A percentile compares a stretch with the other conserved stretches of the same genome.
phyloP scores from a whole-genome alignment of 1,140 invertebrate genomes.

The Papilio xuthus region DNA sequence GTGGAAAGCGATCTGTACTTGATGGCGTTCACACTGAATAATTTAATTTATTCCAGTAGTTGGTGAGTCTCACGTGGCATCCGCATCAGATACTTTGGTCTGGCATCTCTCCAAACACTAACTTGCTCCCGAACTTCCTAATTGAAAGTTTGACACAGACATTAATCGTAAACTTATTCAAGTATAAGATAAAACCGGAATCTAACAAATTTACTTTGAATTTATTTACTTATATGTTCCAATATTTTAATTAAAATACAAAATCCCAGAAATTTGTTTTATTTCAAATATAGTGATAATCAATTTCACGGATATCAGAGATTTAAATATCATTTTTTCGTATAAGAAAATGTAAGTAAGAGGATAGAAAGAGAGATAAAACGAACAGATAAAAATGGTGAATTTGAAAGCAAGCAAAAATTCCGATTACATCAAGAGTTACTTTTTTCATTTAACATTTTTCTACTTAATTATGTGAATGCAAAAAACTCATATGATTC shows the following conservation, averaged over 20 bases:
- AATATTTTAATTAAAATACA: background rate
- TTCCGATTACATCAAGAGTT: background rate
- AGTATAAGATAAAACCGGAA: conserved; percentile 4
- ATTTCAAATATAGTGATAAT: too few relatives aligned
- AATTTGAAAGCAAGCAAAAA: background rate
- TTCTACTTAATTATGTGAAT: conserved; percentile 6
- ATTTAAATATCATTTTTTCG: too few relatives aligned
- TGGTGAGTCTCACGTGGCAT: conserved; percentile 58
- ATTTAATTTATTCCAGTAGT: conserved; percentile 60
- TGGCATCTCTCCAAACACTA: conserved; percentile 59
- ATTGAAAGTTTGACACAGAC: conserved; percentile 52
- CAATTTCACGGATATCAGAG: too few relatives aligned
- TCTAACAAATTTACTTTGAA: background rate
- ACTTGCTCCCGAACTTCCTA: conserved; percentile 52
- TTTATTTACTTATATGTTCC: background rate
- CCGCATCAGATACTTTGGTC: conserved; percentile 43
- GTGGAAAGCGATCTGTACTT: conserved; percentile 36
- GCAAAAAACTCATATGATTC: conserved; percentile 9
- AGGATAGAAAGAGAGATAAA: too few relatives aligned
- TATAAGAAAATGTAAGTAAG: too few relatives aligned
- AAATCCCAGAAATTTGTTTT: too few relatives aligned
- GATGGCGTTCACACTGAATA: conserved; percentile 58
- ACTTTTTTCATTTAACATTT: background rate
- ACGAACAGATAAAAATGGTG: too few relatives aligned
- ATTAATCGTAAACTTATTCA: conserved; percentile 25